phyloP scores from a whole-genome alignment of 2,797 vertebrate species.

The Cheirogaleus major region DNA sequence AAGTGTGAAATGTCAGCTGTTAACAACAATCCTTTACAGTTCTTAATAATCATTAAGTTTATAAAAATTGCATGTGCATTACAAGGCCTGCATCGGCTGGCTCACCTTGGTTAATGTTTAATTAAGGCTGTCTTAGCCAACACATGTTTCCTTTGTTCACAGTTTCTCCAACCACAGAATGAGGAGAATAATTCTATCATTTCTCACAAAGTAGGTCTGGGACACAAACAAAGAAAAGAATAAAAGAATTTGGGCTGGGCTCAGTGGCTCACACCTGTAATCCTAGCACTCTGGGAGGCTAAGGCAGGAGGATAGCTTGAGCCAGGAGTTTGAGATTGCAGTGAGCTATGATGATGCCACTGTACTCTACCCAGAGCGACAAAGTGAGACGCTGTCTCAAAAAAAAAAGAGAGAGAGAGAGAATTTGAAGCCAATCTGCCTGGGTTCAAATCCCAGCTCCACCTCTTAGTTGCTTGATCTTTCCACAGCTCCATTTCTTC shows the following conservation, averaged over 20 bases:
- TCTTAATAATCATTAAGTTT: not conserved
- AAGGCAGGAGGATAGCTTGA: no score
- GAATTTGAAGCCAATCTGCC: not conserved
- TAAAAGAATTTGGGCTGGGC: not conserved
- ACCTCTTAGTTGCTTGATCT: not conserved
- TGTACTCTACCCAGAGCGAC: no score
- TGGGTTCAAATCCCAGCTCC: not conserved
- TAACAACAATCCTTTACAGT: not conserved
- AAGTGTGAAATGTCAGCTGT: not conserved
- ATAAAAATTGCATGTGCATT: not conserved
- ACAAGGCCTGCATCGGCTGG: not conserved
- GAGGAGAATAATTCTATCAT: not conserved
- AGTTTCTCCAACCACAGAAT: not conserved
- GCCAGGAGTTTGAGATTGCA: no score
- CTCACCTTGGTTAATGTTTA: not conserved
- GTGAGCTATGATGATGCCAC: no score
- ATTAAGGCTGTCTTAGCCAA: not conserved
- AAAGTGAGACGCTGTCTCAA: no score
- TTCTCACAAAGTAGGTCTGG: not conserved
- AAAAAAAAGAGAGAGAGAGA: not conserved
- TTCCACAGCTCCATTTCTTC: not conserved
- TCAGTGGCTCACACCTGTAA: no score
- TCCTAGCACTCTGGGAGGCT: no score
- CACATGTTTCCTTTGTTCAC: accelerated
- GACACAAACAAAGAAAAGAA: not conserved